Evolutionary conservation across 92 coral and sea anemone species (phyloP).

Genomic region (Actinernus sp.): DNA sequence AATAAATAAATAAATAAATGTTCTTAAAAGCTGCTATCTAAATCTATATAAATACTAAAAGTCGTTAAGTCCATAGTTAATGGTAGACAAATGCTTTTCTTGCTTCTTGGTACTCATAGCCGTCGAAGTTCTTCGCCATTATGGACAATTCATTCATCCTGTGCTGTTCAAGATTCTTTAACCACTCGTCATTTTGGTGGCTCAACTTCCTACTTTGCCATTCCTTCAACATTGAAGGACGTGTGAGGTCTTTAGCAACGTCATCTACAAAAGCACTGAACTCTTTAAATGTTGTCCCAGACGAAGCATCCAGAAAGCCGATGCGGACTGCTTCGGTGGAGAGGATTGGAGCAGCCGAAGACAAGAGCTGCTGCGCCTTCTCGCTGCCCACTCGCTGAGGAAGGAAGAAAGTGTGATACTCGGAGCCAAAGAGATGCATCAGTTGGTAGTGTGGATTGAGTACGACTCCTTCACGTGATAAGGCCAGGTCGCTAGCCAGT

Average conservation of each 20-base stretch:
- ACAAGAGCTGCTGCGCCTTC: conserved; percentile 40
- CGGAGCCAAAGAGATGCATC: conserved; percentile 79
- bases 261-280: conserved; percentile 35
- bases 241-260: conserved; percentile 21
- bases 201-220: conserved; percentile 21
- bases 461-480: conserved; percentile 79
- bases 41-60: too few species aligned
- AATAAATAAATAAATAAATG: too few species aligned
- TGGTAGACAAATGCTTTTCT: conserved; percentile 65
- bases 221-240: conserved; percentile 7
- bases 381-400: conserved; percentile 61
- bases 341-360: conserved; percentile 42
- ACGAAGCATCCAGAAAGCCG: conserved; percentile 48
- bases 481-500: conserved; percentile 74
- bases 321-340: conserved; percentile 55
- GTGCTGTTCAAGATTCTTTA: conserved; percentile 43
- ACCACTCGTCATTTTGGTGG: conserved; percentile 18
- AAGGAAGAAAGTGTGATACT: conserved; percentile 79
- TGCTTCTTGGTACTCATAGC: conserved; percentile 59
- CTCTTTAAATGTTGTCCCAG: conserved; percentile 26
- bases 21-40: too few species aligned
- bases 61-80: too few species aligned
- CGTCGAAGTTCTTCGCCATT: conserved; percentile 66
- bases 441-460: conserved; percentile 77
- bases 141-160: conserved; percentile 41